These are phyloP conservation scores for Cephus nigrinus DNA, from an alignment of 2,888 invertebrate genomes.

Conservation along the genomic window DNA sequence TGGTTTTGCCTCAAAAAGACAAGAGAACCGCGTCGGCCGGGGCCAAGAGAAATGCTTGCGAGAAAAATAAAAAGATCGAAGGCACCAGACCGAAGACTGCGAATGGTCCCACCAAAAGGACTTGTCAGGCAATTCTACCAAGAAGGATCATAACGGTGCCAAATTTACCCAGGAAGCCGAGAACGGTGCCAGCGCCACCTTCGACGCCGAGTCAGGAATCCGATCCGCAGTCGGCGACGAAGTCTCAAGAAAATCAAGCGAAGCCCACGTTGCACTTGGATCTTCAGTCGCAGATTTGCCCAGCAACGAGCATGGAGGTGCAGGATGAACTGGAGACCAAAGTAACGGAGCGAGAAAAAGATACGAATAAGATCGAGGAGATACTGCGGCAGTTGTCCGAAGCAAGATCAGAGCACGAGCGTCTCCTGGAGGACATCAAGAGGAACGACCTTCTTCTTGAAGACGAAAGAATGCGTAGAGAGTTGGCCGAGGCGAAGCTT, in stretches of 20 bases:
- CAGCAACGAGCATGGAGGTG: slow-evolving; percentile 41
- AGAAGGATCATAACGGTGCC: slow-evolving; percentile 23
- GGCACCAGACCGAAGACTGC: slow-evolving; percentile 36
- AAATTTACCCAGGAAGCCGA: slow-evolving; percentile 29
- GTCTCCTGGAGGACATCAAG: slow-evolving; percentile 43
- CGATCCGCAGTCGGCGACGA: not conserved
- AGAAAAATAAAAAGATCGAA: slow-evolving; percentile 19
- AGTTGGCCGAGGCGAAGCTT: slow-evolving; percentile 50
- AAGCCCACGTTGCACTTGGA: slow-evolving; percentile 50
- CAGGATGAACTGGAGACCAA: slow-evolving; percentile 74
- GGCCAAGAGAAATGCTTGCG: slow-evolving; percentile 12
- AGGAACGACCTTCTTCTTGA: slow-evolving; percentile 38
- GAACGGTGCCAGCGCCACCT: slow-evolving; percentile 13
- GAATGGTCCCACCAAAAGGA: slow-evolving; percentile 31
- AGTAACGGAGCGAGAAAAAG: slow-evolving; percentile 70
- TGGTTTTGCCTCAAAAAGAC: slow-evolving; percentile 42
- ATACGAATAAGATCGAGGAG: slow-evolving; percentile 72
- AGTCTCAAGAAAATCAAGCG: slow-evolving; percentile 12
- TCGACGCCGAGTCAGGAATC: not conserved
- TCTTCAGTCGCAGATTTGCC: slow-evolving; percentile 41
- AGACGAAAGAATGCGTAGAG: slow-evolving; percentile 52
- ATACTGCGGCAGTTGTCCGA: slow-evolving; percentile 38
- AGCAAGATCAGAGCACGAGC: slow-evolving; percentile 39
- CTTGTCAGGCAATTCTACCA: slow-evolving; percentile 27
- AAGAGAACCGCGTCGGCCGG: slow-evolving; percentile 41